phyloP scores from a whole-genome alignment of 2,113 vertebrate genomes.

The Anoura caudifer region DNA sequence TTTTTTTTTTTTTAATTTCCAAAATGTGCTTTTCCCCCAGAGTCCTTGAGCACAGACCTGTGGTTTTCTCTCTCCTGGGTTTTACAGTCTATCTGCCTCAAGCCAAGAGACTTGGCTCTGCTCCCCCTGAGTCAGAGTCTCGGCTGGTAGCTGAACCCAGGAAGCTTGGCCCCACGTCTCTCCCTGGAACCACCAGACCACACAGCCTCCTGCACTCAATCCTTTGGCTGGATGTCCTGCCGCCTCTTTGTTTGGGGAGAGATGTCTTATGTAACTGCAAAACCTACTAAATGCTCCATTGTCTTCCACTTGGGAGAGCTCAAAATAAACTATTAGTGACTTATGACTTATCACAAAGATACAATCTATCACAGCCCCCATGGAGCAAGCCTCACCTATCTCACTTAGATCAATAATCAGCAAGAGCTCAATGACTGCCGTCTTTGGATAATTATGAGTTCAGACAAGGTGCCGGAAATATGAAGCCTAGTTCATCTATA shows the following conservation, averaged over 20 bases:
- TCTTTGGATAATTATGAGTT: neutral
- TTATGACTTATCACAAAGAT: constrained; percentile 52
- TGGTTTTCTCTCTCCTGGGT: constrained; percentile 59
- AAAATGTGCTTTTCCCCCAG: constrained; percentile 57
- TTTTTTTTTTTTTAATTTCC: constrained; percentile 22
- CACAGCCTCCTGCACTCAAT: constrained; percentile 59
- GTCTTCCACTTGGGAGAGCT: constrained; percentile 62
- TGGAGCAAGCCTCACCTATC: neutral
- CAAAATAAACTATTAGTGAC: constrained; percentile 68
- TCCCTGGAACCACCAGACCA: constrained; percentile 70
- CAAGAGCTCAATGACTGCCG: neutral
- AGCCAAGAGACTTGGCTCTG: constrained; percentile 65
- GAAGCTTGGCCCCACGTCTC: constrained; percentile 50
- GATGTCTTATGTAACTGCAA: constrained; percentile 68
- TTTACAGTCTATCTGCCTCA: constrained; percentile 59
- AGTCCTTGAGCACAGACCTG: constrained; percentile 61
- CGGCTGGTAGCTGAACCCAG: constrained; percentile 67
- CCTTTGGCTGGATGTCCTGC: constrained; percentile 64
- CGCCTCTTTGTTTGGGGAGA: constrained; percentile 71
- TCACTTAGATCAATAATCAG: neutral
- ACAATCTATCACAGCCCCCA: constrained; percentile 1
- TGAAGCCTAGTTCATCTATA: constrained; percentile 37
- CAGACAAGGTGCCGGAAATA: neutral
- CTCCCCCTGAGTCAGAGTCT: constrained; percentile 63
- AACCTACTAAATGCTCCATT: constrained; percentile 71